Conservation (phyloP, 1,140 invertebrate species). For the Cecropterus lyciades region DNA sequence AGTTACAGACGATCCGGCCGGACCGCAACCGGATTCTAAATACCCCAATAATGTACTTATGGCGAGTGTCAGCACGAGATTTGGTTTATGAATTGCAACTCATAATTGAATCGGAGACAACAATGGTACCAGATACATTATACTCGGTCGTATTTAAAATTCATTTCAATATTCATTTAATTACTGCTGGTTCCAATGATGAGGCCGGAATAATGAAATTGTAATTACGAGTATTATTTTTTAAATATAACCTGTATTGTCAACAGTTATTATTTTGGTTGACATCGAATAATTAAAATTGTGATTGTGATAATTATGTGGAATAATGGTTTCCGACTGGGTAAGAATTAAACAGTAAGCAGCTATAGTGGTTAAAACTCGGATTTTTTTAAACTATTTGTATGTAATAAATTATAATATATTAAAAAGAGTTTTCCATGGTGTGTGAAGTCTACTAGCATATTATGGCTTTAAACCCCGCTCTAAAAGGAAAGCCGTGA, state of each 20-base stretch:
- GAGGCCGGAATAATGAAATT: conserved; percentile 24
- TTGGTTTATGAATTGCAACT: conserved; percentile 66
- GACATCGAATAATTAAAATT: not conserved
- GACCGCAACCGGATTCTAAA: conserved; percentile 68
- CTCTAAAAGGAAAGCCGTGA: too few relatives aligned
- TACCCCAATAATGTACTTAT: conserved; percentile 73
- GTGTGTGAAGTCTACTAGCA: too few relatives aligned
- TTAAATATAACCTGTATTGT: conserved; percentile 33
- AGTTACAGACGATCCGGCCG: conserved; percentile 57
- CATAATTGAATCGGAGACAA: conserved; percentile 64
- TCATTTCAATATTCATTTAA: conserved; percentile 41
- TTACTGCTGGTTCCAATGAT: conserved; percentile 34
- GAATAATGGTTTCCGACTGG: too few relatives aligned
- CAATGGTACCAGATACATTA: conserved; percentile 52
- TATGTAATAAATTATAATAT: too few relatives aligned
- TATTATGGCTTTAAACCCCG: too few relatives aligned
- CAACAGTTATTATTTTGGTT: not conserved
- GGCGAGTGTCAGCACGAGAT: conserved; percentile 68
- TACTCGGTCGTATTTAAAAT: conserved; percentile 56
- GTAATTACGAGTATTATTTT: conserved; percentile 30
- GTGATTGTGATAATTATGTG: not conserved
- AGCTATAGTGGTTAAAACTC: too few relatives aligned
- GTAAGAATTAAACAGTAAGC: too few relatives aligned
- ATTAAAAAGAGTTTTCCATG: too few relatives aligned
- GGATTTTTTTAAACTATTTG: too few relatives aligned